A percentile compares a stretch with the other conserved stretches of the same genome.
Conservation (phyloP, 2,888 invertebrate species). For the Incurvaria masculella region DNA sequence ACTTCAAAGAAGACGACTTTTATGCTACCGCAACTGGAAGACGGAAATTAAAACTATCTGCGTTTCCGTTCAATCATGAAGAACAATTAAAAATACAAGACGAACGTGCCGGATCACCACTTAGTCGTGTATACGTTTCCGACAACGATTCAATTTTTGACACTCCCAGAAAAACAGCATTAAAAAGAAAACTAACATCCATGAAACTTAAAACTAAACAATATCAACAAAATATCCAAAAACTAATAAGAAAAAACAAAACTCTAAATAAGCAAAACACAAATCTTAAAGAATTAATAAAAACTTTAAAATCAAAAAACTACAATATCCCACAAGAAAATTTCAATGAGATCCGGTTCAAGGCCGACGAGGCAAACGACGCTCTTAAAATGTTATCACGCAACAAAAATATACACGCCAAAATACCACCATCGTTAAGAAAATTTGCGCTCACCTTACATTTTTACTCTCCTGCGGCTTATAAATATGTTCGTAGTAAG, state of each 20-base stretch:
- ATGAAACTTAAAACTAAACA: background rate
- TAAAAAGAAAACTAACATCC: constrained; percentile 4
- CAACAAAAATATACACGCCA: background rate
- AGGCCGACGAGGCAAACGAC: background rate
- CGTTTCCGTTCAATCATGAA: too few relatives aligned
- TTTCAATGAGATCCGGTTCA: background rate
- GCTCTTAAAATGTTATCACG: background rate
- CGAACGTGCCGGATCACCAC: too few relatives aligned
- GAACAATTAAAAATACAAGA: background rate
- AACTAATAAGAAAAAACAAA: background rate
- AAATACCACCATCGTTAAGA: constrained; percentile 1
- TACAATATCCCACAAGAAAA: background rate
- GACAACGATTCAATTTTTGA: constrained; percentile 9
- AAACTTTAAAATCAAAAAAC: constrained; percentile 1
- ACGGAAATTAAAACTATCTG: too few relatives aligned
- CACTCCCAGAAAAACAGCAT: constrained; percentile 7
- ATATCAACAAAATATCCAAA: too few relatives aligned
- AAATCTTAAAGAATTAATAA: constrained; percentile 1
- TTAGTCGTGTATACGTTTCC: constrained; percentile 5
- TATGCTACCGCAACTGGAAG: too few relatives aligned
- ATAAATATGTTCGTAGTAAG: constrained; percentile 10
- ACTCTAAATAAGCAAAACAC: background rate
- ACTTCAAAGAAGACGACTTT: too few relatives aligned
- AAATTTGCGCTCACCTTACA: constrained; percentile 4
- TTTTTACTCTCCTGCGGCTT: constrained; percentile 9